phyloP scores from a whole-genome alignment of 2,113 vertebrate genomes.

The Dromiciops gliroides region DNA sequence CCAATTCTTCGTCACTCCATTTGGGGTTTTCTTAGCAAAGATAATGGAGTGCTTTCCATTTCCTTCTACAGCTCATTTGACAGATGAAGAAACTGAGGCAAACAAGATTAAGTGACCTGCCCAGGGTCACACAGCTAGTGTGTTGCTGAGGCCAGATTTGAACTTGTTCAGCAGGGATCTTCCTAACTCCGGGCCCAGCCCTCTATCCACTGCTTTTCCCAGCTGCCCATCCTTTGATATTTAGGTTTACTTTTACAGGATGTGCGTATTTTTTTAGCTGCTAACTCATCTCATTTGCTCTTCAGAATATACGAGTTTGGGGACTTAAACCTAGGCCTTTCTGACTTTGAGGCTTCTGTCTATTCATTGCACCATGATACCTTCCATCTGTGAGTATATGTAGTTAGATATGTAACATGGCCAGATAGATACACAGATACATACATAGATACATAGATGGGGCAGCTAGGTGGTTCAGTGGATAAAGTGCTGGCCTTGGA shows the following conservation, averaged over 20 bases:
- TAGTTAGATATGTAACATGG: neutral
- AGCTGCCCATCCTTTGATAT: neutral
- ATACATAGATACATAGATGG: too few species aligned
- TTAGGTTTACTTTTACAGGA: neutral
- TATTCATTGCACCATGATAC: neutral
- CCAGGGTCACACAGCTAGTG: too few species aligned
- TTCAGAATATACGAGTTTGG: neutral
- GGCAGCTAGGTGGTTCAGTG: too few species aligned
- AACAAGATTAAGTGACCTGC: too few species aligned
- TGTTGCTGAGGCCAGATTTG: too few species aligned
- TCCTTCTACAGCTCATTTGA: too few species aligned
- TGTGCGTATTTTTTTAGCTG: neutral
- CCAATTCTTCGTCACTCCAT: neutral
- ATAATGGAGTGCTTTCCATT: neutral
- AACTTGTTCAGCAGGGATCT: too few species aligned
- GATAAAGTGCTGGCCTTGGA: too few species aligned
- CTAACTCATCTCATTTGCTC: neutral
- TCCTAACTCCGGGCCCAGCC: too few species aligned
- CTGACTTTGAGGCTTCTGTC: neutral
- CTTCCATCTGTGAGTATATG: neutral
- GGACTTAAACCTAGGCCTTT: neutral
- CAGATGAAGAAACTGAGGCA: too few species aligned
- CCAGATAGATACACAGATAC: too few species aligned
- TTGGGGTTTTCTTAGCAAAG: neutral
- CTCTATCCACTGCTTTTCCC: neutral